These are phyloP conservation scores for Myotis pilosus DNA, from an alignment of 2,797 vertebrate species.

Conservation along the genomic window DNA sequence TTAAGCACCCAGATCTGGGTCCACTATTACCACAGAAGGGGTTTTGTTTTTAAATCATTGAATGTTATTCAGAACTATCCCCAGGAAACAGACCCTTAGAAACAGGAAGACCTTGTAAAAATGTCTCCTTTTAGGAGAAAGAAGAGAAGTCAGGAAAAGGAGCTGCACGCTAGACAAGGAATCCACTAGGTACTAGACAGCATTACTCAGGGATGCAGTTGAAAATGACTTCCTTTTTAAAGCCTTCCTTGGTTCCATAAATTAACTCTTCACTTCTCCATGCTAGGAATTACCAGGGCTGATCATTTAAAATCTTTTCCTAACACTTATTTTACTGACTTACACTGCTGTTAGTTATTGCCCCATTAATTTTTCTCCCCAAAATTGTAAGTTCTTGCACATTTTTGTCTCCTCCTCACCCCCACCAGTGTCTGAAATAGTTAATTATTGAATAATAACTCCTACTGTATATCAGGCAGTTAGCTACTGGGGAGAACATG, in stretches of 20 bases:
- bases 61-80: not conserved
- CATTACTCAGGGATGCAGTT: not conserved
- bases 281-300: not conserved
- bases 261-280: slow-evolving; percentile 22
- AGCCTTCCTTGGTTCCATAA: slow-evolving; percentile 1
- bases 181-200: not conserved
- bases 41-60: slow-evolving; percentile 45
- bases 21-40: not conserved
- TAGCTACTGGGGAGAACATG: not conserved
- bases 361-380: not conserved
- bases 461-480: not conserved
- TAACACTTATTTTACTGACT: slow-evolving; percentile 31
- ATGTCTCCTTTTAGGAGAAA: slow-evolving; percentile 47
- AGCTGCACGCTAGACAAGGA: not conserved
- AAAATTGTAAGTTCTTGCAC: not conserved
- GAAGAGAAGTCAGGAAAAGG: slow-evolving; percentile 23
- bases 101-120: slow-evolving; percentile 51
- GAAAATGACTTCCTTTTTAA: slow-evolving; percentile 10
- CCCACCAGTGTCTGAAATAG: not conserved
- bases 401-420: not conserved
- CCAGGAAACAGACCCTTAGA: slow-evolving; percentile 39
- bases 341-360: not conserved
- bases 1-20: not conserved
- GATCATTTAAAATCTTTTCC: slow-evolving; percentile 21
- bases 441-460: not conserved